These are phyloP conservation scores for Zaprionus kolodkinae DNA, from an alignment of 1,140 invertebrate species.

Conservation along the genomic window DNA sequence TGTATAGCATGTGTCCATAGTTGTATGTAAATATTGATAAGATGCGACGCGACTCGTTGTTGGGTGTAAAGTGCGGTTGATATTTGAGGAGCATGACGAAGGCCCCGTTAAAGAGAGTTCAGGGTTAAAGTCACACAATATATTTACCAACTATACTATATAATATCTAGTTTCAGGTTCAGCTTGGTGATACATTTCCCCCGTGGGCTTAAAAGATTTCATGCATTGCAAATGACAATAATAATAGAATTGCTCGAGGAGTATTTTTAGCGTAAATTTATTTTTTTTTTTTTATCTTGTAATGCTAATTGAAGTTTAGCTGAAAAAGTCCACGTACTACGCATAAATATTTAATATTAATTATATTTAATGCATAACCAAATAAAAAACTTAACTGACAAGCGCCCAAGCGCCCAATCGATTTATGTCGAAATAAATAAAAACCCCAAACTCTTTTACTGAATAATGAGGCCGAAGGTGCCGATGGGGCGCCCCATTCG, in stretches of 20 bases:
- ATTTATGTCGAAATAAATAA: conserved; percentile 52
- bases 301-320: conserved; percentile 72
- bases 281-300: conserved; percentile 11
- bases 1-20: conserved; percentile 48
- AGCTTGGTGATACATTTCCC: conserved; percentile 46
- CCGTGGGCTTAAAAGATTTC: conserved; percentile 26
- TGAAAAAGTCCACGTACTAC: conserved; percentile 31
- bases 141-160: background rate
- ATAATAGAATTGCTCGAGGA: conserved; percentile 36
- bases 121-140: conserved; percentile 17
- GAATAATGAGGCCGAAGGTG: conserved; percentile 61
- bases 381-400: conserved; percentile 32
- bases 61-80: conserved; percentile 30
- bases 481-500: conserved; percentile 55
- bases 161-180: conserved; percentile 17
- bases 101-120: conserved; percentile 48
- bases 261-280: conserved; percentile 51
- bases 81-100: conserved; percentile 40
- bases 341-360: conserved; percentile 54
- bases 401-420: conserved; percentile 48
- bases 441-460: conserved; percentile 21
- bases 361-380: conserved; percentile 64
- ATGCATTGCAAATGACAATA: conserved; percentile 32
- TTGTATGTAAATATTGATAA: conserved; percentile 64
- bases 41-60: background rate